phyloP scores from a whole-genome alignment of 2,113 vertebrate genomes.

The Papio anubis region DNA sequence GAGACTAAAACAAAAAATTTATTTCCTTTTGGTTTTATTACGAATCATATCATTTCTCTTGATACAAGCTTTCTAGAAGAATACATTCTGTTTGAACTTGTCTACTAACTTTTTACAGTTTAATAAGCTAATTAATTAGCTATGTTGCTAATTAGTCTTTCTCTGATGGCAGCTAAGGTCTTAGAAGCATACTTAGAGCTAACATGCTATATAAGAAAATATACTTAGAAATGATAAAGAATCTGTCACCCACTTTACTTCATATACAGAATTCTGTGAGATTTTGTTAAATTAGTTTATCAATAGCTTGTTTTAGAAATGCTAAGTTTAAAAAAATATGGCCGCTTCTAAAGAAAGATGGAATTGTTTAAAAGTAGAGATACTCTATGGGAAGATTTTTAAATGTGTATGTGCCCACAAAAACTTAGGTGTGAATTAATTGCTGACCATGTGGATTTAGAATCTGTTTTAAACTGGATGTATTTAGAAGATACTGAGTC shows the following conservation, averaged over 20 bases:
- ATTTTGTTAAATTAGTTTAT: constrained; percentile 39
- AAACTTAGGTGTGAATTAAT: background rate
- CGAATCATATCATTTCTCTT: constrained; percentile 46
- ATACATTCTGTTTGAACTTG: background rate
- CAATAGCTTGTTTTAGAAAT: constrained; percentile 54
- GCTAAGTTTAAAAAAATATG: background rate
- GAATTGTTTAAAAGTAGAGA: constrained; percentile 21
- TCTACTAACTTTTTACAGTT: background rate
- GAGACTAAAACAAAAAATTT: constrained; percentile 11
- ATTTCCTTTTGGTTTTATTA: background rate
- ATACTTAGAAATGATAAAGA: constrained; percentile 26
- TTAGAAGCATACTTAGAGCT: constrained; percentile 5
- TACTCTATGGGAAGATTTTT: constrained; percentile 31
- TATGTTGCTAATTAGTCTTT: constrained; percentile 46
- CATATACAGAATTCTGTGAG: background rate
- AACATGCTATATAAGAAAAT: constrained; percentile 9
- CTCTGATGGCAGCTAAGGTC: background rate
- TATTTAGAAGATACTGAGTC: constrained; percentile 19
- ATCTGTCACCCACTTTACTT: background rate
- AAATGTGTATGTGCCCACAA: background rate
- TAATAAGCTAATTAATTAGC: background rate
- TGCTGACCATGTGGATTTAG: constrained; percentile 22
- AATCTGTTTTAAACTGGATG: constrained; percentile 42
- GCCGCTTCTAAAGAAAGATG: constrained; percentile 46
- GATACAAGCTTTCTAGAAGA: constrained; percentile 27